phyloP scores from a whole-genome alignment of 2,888 invertebrate species.

The Limnephilus marmoratus region DNA sequence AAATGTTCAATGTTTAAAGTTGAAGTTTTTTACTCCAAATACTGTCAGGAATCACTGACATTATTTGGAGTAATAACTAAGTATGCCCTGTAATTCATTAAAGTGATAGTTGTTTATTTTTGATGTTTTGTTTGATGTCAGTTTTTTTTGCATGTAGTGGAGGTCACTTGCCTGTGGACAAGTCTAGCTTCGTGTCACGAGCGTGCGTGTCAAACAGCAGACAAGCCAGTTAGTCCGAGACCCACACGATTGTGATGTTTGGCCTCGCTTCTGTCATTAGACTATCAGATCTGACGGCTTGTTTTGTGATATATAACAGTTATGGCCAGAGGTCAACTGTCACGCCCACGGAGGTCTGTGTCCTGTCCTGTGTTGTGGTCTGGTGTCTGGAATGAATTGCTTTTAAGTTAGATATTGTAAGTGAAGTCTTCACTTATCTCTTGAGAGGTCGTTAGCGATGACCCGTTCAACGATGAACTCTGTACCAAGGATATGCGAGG shows the following conservation, averaged over 20 bases:
- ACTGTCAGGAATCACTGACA: no score
- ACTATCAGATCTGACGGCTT: background rate
- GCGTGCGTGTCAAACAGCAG: background rate
- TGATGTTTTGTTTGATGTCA: no score
- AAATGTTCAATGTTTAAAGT: no score
- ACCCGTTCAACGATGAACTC: background rate
- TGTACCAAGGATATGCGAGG: background rate
- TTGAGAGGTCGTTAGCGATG: no score
- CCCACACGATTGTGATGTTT: background rate
- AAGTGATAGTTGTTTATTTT: no score
- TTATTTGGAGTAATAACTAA: no score
- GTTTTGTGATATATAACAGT: background rate
- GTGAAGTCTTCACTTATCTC: background rate
- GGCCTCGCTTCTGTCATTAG: background rate
- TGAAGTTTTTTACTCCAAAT: no score
- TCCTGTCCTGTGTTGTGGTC: background rate
- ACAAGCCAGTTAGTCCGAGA: background rate
- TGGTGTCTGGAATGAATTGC: background rate
- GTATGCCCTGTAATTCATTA: no score
- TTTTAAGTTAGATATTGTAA: background rate
- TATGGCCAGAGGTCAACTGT: background rate
- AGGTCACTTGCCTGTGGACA: background rate
- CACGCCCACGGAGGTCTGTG: background rate
- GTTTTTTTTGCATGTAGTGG: background rate
- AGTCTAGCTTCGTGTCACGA: background rate